phyloP scores from a whole-genome alignment of 2,888 invertebrate genomes.

The Pachymerium ferrugineum region DNA sequence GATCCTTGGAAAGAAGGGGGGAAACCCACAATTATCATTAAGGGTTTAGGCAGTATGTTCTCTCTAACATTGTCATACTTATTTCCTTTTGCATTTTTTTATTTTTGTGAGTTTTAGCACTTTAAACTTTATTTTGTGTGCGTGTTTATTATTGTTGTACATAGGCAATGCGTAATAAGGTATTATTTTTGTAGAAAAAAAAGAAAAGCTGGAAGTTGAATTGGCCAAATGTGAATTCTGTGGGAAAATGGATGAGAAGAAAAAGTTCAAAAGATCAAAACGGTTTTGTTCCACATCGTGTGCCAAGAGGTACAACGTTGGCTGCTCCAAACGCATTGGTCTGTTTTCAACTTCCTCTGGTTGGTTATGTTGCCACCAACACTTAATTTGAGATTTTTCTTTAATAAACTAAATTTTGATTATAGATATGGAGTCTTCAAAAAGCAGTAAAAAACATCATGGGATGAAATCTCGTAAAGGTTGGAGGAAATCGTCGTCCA shows the following conservation, averaged over 20 bases:
- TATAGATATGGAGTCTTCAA: neutral
- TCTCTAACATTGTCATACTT: neutral
- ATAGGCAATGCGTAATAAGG: neutral
- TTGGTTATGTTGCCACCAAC: neutral
- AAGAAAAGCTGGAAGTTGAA: slow-evolving; percentile 26
- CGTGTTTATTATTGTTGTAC: neutral
- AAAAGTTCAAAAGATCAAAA: slow-evolving; percentile 67
- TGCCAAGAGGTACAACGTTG: slow-evolving; percentile 56
- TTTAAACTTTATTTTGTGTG: neutral
- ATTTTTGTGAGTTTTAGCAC: neutral
- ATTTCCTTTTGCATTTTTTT: neutral
- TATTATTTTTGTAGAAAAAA: neutral
- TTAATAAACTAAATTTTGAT: too few relatives aligned
- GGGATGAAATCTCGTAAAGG: slow-evolving; percentile 38
- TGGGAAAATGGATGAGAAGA: slow-evolving; percentile 59
- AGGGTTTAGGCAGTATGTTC: slow-evolving; percentile 33
- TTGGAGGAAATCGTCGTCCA: slow-evolving; percentile 37
- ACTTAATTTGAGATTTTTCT: neutral
- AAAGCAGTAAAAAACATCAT: slow-evolving; percentile 32
- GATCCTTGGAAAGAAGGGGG: slow-evolving; percentile 33
- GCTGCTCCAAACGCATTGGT: slow-evolving; percentile 46
- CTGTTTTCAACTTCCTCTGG: slow-evolving; percentile 41
- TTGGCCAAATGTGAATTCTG: slow-evolving; percentile 64
- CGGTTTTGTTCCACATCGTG: slow-evolving; percentile 70
- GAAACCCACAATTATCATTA: slow-evolving; percentile 32